Conservation (phyloP, 2,797 vertebrate genomes). For the Lithobates pipiens region DNA sequence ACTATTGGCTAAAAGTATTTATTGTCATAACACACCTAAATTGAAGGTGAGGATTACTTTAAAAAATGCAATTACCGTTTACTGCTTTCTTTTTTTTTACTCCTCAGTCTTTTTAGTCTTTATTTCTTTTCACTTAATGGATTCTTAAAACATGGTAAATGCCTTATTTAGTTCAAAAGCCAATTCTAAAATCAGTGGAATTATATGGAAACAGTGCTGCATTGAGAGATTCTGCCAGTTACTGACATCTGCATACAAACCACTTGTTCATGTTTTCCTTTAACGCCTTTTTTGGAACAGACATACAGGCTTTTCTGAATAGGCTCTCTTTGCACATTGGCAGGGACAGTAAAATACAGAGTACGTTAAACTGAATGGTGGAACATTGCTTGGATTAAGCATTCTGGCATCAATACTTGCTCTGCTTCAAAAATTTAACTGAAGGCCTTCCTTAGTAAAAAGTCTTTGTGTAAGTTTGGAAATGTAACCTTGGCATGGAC, state of each 20-base stretch:
- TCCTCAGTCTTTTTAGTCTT: background rate
- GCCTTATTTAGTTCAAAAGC: conserved; percentile 69
- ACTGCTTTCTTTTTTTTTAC: conserved; percentile 1
- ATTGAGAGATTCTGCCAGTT: conserved; percentile 65
- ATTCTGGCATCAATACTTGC: conserved; percentile 65
- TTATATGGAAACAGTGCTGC: conserved; percentile 67
- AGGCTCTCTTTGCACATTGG: conserved; percentile 68
- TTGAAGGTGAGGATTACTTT: background rate
- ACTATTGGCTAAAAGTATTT: conserved; percentile 17
- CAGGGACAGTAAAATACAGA: conserved; percentile 61
- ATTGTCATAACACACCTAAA: conserved; percentile 23
- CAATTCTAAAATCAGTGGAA: conserved; percentile 68
- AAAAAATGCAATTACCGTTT: background rate
- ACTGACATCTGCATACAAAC: conserved; percentile 68
- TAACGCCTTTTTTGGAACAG: conserved; percentile 67
- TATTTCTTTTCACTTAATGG: conserved; percentile 46
- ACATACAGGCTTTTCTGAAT: conserved; percentile 68
- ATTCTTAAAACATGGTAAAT: conserved; percentile 64
- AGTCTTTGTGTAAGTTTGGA: conserved; percentile 67
- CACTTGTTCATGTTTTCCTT: conserved; percentile 71
- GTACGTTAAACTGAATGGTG: conserved; percentile 65
- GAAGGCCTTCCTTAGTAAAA: conserved; percentile 65
- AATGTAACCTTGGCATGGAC: conserved; percentile 70
- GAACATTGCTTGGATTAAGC: conserved; percentile 67
- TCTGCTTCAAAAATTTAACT: conserved; percentile 68